Evolutionary conservation across 2,888 invertebrate species (phyloP), one percentile per base, ranked within the genome.

Genomic region (Calliphora vomitoria): DNA sequence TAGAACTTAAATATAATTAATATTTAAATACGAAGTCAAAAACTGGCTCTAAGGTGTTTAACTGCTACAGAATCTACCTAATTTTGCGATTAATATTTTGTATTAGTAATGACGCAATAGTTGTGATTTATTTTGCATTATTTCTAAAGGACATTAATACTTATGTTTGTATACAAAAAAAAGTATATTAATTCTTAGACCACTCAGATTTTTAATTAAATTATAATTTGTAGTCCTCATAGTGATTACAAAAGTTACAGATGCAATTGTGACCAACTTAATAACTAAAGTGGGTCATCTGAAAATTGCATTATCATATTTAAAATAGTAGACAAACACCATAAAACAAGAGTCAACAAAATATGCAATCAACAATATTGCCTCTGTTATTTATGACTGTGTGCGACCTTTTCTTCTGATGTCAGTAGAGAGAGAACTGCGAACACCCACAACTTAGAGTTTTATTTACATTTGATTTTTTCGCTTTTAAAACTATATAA

Each of bases 221-320:
- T 20, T 55, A 5, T 3, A 20, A 18, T 2, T 55, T 20, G 20
- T 15, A 4, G 18, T 20, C 3, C 13, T 72, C 8, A n/a, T 44
- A 44, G 35, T 44, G 44, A 44, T 53, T 50, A 31, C 50, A 31
- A 20, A 15, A 18, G 0, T 58, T n/a, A 35, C 31, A 25, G 5
- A 41, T 60, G 47, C 53, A 75, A 82, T 82, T 60, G 15, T n/a
- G 13, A 20, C 10, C 47, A 41, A 15, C 11, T 69, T 53, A 76
- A 82, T 62, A 76, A 38, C 60, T 35, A 20, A 82, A 83, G 62
- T 76, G 41, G 76, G 62, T 83, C 76, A 83, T 31, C 18, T 31
- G 10, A 11, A 72, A 76, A 83, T 76, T 76, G 44, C 18, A 71
- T 82, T 64, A 62, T n/a, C n/a, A n/a, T 44, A 71, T 71, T 47